Percentiles rank a stretch among this genome's conserved stretches.
Evolutionary conservation across 2,888 invertebrate genomes (phyloP).

Genomic region (Poecilus cupreus): DNA sequence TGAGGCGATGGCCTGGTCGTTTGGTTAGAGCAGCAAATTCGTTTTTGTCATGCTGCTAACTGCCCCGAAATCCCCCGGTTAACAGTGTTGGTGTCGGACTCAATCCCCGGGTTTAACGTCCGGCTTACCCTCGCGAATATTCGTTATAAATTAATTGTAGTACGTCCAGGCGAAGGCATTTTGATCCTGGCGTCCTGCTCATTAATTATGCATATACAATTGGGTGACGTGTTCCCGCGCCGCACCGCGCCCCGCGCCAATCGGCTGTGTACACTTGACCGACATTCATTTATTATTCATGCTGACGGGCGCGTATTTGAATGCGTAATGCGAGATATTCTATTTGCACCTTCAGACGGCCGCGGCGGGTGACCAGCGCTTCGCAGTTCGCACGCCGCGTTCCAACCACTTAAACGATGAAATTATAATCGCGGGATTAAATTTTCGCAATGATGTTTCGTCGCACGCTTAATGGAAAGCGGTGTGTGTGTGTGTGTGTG

Average conservation of each 20-base stretch:
- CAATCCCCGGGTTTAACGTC: neutral
- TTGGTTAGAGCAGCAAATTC: too few species aligned
- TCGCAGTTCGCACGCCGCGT: too few species aligned
- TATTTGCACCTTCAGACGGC: conserved; percentile 19
- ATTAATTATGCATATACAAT: conserved; percentile 50
- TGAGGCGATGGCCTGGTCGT: too few species aligned
- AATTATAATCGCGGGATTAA: conserved; percentile 43
- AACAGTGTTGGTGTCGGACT: too few species aligned
- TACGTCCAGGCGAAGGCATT: conserved; percentile 12
- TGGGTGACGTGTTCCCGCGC: neutral
- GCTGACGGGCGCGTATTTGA: neutral
- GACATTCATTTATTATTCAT: conserved; percentile 14
- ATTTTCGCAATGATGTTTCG: conserved; percentile 17
- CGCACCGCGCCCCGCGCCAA: neutral
- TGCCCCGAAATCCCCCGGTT: too few species aligned
- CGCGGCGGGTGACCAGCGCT: too few species aligned
- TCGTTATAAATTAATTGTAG: conserved; percentile 50
- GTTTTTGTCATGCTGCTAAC: too few species aligned
- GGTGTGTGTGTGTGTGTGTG: neutral
- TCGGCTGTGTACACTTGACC: conserved; percentile 15
- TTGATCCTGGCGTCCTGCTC: conserved; percentile 1
- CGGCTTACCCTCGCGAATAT: conserved; percentile 1
- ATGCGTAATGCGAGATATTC: conserved; percentile 23
- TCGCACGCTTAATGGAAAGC: neutral
- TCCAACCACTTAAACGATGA: conserved; percentile 31